Conservation (phyloP, 92 coral and sea anemone species). For the Bergia puertoricense region DNA sequence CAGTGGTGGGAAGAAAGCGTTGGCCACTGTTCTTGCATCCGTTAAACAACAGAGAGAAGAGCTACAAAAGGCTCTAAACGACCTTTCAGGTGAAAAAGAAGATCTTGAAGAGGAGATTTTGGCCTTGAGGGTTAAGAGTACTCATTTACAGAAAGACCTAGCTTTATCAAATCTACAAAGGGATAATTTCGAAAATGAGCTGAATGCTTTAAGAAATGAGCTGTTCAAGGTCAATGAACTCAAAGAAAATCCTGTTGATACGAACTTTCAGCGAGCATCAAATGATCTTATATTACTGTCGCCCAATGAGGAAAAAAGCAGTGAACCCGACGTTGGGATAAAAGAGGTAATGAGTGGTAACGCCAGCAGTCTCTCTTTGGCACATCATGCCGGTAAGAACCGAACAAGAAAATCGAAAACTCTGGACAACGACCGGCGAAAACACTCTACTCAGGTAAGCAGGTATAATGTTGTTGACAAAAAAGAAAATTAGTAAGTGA, state of each 20-base stretch:
- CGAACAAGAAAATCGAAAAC: background rate
- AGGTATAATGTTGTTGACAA: too few species aligned
- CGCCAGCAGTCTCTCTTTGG: background rate
- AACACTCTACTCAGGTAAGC: background rate
- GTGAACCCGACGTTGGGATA: background rate
- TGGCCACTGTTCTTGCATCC: constrained; percentile 76
- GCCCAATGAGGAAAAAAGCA: background rate
- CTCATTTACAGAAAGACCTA: constrained; percentile 66
- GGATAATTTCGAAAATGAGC: constrained; percentile 69
- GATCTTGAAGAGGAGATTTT: constrained; percentile 70
- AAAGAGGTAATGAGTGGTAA: background rate
- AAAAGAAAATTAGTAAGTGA: too few species aligned
- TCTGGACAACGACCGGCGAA: background rate
- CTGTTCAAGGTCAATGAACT: background rate
- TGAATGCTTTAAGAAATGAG: constrained; percentile 44
- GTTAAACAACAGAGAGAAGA: constrained; percentile 87
- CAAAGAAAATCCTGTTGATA: background rate
- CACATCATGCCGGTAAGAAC: background rate
- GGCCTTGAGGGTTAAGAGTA: constrained; percentile 53
- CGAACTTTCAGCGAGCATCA: background rate
- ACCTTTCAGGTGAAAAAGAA: constrained; percentile 63
- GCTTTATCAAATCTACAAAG: constrained; percentile 58
- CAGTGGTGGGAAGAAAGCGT: constrained; percentile 60
- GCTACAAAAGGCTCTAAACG: constrained; percentile 70
- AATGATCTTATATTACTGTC: background rate